Percentiles rank a stretch among this genome's conserved stretches.
These are phyloP conservation scores for Odontesthes bonariensis DNA, from an alignment of 2,113 vertebrate species.

Conservation along the genomic window DNA sequence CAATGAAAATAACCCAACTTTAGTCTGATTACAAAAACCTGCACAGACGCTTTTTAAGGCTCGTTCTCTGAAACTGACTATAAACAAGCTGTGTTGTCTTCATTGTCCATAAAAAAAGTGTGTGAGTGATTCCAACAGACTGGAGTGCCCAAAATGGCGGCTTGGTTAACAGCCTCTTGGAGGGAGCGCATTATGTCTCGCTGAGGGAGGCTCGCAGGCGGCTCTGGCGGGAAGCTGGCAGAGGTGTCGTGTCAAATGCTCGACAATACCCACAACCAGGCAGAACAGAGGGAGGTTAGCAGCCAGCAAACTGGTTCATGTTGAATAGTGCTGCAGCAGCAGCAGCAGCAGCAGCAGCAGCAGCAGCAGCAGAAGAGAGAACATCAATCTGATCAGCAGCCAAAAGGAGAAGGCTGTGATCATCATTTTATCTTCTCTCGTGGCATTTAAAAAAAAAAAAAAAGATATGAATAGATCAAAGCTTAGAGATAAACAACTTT, in stretches of 20 bases:
- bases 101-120: constrained; percentile 7
- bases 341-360: constrained; percentile 48
- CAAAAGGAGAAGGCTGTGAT: constrained; percentile 33
- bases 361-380: constrained; percentile 31
- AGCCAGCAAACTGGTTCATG: constrained; percentile 39
- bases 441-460: neutral
- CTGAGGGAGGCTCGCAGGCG: constrained; percentile 36
- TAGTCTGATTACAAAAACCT: neutral
- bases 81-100: constrained; percentile 5
- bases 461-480: too few relatives aligned
- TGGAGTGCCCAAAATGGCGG: constrained; percentile 53
- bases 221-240: constrained; percentile 49
- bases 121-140: constrained; percentile 27
- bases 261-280: constrained; percentile 54
- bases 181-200: constrained; percentile 50
- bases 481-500: neutral
- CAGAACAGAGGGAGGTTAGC: constrained; percentile 59
- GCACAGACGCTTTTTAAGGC: neutral
- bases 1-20: neutral
- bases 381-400: constrained; percentile 3
- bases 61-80: constrained; percentile 2
- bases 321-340: constrained; percentile 38
- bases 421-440: constrained; percentile 3
- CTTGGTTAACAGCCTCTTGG: constrained; percentile 33
- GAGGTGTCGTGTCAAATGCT: constrained; percentile 60